Evolutionary conservation across 1,140 invertebrate genomes (phyloP), one percentile per base, ranked within the genome.

Genomic region (Portunus trituberculatus): DNA sequence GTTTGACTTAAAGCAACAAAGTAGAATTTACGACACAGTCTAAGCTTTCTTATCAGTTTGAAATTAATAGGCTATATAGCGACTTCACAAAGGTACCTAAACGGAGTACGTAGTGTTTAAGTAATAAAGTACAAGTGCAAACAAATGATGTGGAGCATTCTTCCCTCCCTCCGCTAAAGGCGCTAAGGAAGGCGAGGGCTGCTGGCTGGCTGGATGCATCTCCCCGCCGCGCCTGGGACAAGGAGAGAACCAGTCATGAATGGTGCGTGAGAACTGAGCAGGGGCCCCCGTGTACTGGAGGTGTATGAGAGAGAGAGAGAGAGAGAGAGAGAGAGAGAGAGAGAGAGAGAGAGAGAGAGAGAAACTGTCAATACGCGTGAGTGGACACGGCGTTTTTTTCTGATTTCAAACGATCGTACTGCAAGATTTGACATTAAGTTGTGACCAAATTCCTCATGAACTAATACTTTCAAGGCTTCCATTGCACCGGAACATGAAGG

Each of bases 231-330:
- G 25, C 67, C 12, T 7, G 67, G 67, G 25, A 76, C 67, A 76
- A n/a, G 67, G 25, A 76, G 20, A 25, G 67, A 76, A 20, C n/a
- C 20, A 20, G 67, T n/a, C 25, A 76, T 76, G 20, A 76, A 76
- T 76, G 67, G 6, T 20, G 16, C 67, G 67, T 76, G 67, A 76
- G 67, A 76, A n/a, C 67, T 7, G 8, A 20, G 25, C 67, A 76
- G 67, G 67, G 67, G 67, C 12, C 46, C 46, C 39, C 6, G 89
- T 91, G 89, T 91, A 45, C 88, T 16, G 12, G 45, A 89, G 88
- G 32, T 8, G 31, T 10, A 89, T 4, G 88, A 89, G 25, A 14
- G 52, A 14, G 52, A 14, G 52, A 14, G 52, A 14, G 52, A 59
- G 52, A 59, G 52, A 59, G 52, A 59, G 52, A 59, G 52, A 59